Evolutionary conservation across 2,113 vertebrate species (phyloP).

Genomic region (Pluvialis apricaria): DNA sequence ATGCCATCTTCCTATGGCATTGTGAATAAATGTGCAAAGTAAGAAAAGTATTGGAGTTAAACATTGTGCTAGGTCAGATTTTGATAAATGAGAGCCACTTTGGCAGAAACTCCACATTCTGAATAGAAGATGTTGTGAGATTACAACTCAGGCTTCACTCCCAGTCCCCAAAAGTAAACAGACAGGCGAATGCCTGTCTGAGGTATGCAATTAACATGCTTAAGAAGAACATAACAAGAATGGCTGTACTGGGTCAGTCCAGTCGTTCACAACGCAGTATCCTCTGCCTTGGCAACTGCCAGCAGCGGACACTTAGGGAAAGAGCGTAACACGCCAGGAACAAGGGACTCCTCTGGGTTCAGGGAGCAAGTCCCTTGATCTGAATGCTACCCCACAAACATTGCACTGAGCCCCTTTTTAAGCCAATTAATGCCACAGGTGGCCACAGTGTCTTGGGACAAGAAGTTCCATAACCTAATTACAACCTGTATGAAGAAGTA

Average conservation of each 20-base stretch:
- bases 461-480: no score
- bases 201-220: not conserved
- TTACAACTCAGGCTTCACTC: not conserved
- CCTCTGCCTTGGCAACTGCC: not conserved
- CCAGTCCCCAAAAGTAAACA: not conserved
- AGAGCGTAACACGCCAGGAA: rapidly evolving
- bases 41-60: not conserved
- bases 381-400: not conserved
- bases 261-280: rapidly evolving
- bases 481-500: no score
- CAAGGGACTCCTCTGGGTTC: not conserved
- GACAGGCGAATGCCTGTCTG: not conserved
- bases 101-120: not conserved
- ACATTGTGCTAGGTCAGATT: not conserved
- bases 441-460: not conserved
- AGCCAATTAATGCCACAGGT: not conserved
- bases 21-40: not conserved
- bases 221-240: not conserved
- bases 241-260: not conserved
- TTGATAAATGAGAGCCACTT: not conserved
- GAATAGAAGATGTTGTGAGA: not conserved
- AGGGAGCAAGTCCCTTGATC: not conserved
- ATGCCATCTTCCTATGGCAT: not conserved
- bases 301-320: no score
- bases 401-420: not conserved